Conservation (phyloP, 1,140 invertebrate genomes). For the Littorina saxatilis region DNA sequence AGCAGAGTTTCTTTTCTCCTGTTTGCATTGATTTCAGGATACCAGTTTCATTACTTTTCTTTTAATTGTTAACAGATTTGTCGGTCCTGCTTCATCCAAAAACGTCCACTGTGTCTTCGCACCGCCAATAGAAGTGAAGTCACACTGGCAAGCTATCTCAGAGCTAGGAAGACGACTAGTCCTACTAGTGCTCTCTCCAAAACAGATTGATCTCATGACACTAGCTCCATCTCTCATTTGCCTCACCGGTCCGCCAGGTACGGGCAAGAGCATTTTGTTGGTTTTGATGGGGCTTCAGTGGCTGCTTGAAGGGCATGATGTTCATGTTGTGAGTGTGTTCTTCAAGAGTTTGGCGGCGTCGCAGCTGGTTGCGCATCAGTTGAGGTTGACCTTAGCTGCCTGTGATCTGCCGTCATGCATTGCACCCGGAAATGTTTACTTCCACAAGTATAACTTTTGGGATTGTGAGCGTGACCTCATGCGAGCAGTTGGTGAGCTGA, state of each 20-base stretch:
- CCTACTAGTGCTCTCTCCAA: not conserved
- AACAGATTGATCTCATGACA: not conserved
- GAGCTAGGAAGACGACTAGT: not conserved
- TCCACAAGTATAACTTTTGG: not conserved
- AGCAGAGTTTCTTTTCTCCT: too few relatives aligned
- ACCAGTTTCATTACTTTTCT: too few relatives aligned
- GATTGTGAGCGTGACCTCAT: not conserved
- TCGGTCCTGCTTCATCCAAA: not conserved
- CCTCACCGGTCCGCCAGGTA: not conserved
- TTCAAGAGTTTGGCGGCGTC: not conserved
- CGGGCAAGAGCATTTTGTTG: not conserved
- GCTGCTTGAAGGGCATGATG: not conserved
- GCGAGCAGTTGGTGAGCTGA: not conserved
- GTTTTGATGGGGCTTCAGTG: not conserved
- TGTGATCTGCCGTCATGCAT: not conserved
- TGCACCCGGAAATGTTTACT: not conserved
- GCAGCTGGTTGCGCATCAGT: not conserved
- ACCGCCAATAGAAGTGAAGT: conserved; percentile 2
- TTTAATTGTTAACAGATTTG: too few relatives aligned
- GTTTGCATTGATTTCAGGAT: too few relatives aligned
- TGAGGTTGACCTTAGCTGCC: not conserved
- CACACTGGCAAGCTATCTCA: not conserved
- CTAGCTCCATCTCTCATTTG: too few relatives aligned
- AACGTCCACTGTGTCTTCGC: not conserved
- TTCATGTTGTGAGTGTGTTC: not conserved